Evolutionary conservation across 2,113 vertebrate genomes (phyloP).

Genomic region (Indri indri): DNA sequence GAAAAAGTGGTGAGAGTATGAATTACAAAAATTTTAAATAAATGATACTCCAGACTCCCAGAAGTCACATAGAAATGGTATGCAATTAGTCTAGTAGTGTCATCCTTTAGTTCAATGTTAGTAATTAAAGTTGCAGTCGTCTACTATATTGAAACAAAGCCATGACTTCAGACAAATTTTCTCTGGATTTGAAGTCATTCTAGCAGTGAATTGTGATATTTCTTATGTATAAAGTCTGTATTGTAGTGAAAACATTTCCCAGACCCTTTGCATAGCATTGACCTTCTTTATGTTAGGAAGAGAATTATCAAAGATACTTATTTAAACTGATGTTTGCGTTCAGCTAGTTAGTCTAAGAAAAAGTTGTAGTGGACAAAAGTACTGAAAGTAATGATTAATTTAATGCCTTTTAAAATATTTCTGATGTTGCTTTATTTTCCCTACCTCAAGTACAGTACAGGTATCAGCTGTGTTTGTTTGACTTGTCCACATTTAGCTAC

Average conservation of each 20-base stretch:
- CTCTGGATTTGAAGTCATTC: neutral
- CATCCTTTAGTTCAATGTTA: neutral
- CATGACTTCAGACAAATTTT: neutral
- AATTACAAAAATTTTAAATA: neutral
- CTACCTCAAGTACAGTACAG: conserved; percentile 19
- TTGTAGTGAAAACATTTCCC: neutral
- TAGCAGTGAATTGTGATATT: neutral
- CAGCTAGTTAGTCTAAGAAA: neutral
- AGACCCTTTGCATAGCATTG: neutral
- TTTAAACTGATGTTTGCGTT: neutral
- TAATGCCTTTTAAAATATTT: neutral
- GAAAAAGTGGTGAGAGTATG: neutral
- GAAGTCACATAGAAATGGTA: neutral
- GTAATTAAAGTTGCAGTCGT: neutral
- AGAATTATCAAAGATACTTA: neutral
- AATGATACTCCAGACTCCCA: neutral
- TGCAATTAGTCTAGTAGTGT: neutral
- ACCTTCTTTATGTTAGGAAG: neutral
- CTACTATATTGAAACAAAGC: neutral
- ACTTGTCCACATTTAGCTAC: conserved; percentile 9
- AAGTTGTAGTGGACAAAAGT: neutral
- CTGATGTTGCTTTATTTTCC: neutral
- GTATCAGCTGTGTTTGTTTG: conserved; percentile 34
- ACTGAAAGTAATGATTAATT: conserved; percentile 9
- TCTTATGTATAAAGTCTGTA: neutral